Evolutionary conservation across 2,113 vertebrate species (phyloP).

Genomic region (Thunnus maccoyii): DNA sequence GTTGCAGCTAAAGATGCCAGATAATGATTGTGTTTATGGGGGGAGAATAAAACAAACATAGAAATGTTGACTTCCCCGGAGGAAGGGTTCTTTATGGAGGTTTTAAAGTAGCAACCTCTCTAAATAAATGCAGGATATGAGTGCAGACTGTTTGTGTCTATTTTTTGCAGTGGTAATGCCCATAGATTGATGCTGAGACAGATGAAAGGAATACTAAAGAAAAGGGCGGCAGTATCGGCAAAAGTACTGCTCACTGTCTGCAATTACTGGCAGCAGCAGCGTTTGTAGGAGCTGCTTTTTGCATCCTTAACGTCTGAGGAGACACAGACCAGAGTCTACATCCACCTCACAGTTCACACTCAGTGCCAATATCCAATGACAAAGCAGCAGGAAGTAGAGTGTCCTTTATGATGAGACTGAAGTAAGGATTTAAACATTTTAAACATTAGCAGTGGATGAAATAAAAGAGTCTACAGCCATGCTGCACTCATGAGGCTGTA

Average conservation of each 20-base stretch:
- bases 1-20: neutral
- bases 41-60: neutral
- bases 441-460: no score
- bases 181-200: conserved; percentile 29
- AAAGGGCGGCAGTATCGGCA: neutral
- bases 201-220: conserved; percentile 44
- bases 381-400: neutral
- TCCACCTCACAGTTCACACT: no score
- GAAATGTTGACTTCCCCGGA: neutral
- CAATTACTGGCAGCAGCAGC: conserved; percentile 23
- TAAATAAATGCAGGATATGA: conserved; percentile 11
- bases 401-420: neutral
- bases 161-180: conserved; percentile 27
- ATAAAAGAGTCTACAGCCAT: no score
- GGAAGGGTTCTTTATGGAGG: neutral
- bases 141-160: neutral
- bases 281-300: neutral
- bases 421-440: no score
- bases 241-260: conserved; percentile 21
- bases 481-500: no score
- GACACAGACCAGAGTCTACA: neutral
- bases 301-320: neutral
- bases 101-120: neutral
- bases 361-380: no score
- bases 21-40: neutral